Evolutionary conservation across 2,113 vertebrate genomes (phyloP).

Genomic region (Xyrauchen texanus): DNA sequence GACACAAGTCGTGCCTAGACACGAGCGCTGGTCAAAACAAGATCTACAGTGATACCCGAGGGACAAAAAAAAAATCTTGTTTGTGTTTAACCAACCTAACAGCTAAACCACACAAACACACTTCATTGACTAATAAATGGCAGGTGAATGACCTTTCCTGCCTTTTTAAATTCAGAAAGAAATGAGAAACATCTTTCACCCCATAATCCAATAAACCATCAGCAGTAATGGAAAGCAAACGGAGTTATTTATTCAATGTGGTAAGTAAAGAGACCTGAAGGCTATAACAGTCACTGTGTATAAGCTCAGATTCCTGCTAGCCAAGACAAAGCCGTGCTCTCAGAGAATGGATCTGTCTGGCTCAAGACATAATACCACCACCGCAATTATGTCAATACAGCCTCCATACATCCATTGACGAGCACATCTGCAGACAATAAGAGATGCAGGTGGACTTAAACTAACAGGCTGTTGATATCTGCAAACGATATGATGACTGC

Average conservation of each 20-base stretch:
- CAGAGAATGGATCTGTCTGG: background rate
- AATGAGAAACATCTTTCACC: conserved; percentile 30
- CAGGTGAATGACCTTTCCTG: conserved; percentile 12
- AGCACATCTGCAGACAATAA: background rate
- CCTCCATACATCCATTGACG: background rate
- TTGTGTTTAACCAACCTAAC: background rate
- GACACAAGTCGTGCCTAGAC: conserved; percentile 19
- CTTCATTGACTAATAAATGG: conserved; percentile 16
- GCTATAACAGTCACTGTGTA: background rate
- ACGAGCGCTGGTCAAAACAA: background rate
- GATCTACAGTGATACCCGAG: background rate
- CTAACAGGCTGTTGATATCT: background rate
- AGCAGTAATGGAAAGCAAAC: conserved; percentile 9
- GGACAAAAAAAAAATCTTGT: background rate
- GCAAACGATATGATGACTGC: no score
- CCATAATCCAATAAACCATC: conserved; percentile 31
- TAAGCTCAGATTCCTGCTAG: conserved; percentile 16
- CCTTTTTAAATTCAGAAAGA: conserved; percentile 9
- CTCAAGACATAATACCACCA: conserved; percentile 24
- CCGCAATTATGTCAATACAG: conserved; percentile 14
- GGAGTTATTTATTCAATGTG: conserved; percentile 25
- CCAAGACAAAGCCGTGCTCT: conserved; percentile 1
- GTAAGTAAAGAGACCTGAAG: conserved; percentile 25
- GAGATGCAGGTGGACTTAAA: background rate
- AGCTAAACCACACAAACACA: background rate